Evolutionary conservation across 1,140 invertebrate species (phyloP), one percentile per base, ranked within the genome.

Genomic region (Drosophila yakuba): DNA sequence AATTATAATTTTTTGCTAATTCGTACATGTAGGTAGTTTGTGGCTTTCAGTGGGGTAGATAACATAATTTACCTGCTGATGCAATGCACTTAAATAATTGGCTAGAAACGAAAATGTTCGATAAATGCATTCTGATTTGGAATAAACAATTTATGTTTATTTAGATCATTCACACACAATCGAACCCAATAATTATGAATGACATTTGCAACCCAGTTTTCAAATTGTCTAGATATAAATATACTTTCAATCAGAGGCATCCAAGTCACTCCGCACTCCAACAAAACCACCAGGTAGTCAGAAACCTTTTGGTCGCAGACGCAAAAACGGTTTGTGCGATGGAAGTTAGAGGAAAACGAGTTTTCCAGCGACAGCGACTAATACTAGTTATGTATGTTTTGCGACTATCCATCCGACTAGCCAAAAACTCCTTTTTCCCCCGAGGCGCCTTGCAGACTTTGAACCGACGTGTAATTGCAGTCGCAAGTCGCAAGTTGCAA

Each of bases 221-320:
- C 23, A 36, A 28, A 44, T 32, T 32, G 11, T 14, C 36, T 73
- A 76, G 73, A 67, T 54, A 67, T 54, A 59, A 75, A 75, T 75
- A 76, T 47, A 67, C 76, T 76, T 59, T 52, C 64, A 48, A 43
- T 48, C 52, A 17, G 25, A 36, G 64, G 20, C 38, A 73, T 36
- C 45, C 54, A 8, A 25, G 50, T 38, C 36, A n/a, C 23, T 17
- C 45, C 44, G 51, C 17, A 59, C 45, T 17, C 66, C 66, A 69
- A 69, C 32, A 55, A 47, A 71, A 55, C 43, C 82, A 68, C 81
- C 81, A 68, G 78, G 59, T 86, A 66, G 62, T 23, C 82, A 74
- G 52, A 86, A 51, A 78, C 45, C 32, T 25, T 25, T 25, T 25
- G 25, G 25, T 25, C 25, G 25, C 32, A 41, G 63, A 59, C 55